Evolutionary conservation across 2,797 vertebrate genomes (phyloP).

Genomic region (Argya squamiceps): DNA sequence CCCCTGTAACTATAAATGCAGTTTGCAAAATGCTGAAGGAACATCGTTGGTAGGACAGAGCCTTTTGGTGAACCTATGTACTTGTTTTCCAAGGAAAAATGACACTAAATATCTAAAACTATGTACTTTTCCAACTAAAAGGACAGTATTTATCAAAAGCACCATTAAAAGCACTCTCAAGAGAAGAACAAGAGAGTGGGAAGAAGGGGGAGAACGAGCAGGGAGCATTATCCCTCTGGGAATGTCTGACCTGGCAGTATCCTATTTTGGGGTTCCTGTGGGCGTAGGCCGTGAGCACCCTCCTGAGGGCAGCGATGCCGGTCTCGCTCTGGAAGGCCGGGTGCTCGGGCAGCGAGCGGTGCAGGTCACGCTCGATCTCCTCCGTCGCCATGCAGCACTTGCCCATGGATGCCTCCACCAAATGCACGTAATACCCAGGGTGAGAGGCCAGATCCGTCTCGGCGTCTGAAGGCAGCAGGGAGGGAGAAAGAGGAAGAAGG

Average conservation of each 20-base stretch:
- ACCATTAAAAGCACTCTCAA: not conserved
- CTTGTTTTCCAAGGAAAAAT: not conserved
- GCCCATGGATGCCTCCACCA: slow-evolving; percentile 90
- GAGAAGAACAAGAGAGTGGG: not conserved
- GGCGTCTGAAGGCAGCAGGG: slow-evolving; percentile 75
- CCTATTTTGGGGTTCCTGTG: slow-evolving; percentile 94
- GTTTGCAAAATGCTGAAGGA: not conserved
- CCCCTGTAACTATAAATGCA: not conserved
- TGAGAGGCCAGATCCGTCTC: slow-evolving; percentile 83
- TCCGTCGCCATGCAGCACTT: slow-evolving; percentile 87
- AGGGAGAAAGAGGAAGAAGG: not conserved
- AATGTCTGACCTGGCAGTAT: slow-evolving; percentile 90
- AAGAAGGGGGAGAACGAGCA: not conserved
- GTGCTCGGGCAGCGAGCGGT: slow-evolving; percentile 93
- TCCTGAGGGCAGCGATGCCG: slow-evolving; percentile 89
- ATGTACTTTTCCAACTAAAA: not conserved
- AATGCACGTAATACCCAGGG: slow-evolving; percentile 83
- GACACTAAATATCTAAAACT: not conserved
- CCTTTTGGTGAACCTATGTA: not conserved
- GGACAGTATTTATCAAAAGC: not conserved
- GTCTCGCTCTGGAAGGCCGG: slow-evolving; percentile 93
- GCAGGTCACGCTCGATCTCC: slow-evolving; percentile 95
- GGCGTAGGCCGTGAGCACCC: slow-evolving; percentile 93
- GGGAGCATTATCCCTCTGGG: accelerated
- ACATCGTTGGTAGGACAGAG: not conserved